Percentiles rank a stretch among this genome's conserved stretches.
Evolutionary conservation across 2,888 invertebrate species (phyloP).

Genomic region (Eurois occulta): DNA sequence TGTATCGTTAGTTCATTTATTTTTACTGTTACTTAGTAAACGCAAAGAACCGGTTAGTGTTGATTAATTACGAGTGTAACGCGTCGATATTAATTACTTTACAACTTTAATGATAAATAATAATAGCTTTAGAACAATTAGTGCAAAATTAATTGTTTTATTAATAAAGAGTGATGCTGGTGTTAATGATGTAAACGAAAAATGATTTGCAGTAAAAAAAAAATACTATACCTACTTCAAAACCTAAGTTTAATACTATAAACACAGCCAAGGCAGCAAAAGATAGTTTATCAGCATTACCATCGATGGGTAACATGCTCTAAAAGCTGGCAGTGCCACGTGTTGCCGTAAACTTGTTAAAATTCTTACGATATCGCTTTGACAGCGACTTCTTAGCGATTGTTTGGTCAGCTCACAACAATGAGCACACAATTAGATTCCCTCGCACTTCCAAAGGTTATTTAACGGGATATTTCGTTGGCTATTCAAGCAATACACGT

Average conservation of each 20-base stretch:
- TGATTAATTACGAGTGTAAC: slow-evolving; percentile 48
- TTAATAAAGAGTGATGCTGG: not conserved
- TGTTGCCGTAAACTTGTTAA: slow-evolving; percentile 11
- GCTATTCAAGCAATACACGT: slow-evolving; percentile 56
- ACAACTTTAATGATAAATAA: slow-evolving; percentile 14
- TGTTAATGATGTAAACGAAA: not conserved
- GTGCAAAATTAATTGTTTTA: slow-evolving; percentile 14
- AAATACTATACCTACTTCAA: not conserved
- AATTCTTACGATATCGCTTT: slow-evolving; percentile 26
- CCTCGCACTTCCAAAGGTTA: slow-evolving; percentile 52
- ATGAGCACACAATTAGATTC: slow-evolving; percentile 44
- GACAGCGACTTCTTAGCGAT: slow-evolving; percentile 11
- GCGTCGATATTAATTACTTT: slow-evolving; percentile 34
- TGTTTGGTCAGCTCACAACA: slow-evolving; percentile 44
- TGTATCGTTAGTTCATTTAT: slow-evolving; percentile 54
- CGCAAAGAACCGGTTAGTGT: slow-evolving; percentile 45
- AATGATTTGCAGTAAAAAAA: not conserved
- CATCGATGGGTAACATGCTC: not conserved
- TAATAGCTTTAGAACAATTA: slow-evolving; percentile 14
- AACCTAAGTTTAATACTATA: not conserved
- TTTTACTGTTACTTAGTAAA: slow-evolving; percentile 58
- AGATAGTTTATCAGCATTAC: not conserved
- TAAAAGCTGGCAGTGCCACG: not conserved
- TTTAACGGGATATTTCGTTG: slow-evolving; percentile 62
- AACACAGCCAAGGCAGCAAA: not conserved